Evolutionary conservation across 2,797 vertebrate genomes (phyloP).

Genomic region (Mormyrus hasselquistii): DNA sequence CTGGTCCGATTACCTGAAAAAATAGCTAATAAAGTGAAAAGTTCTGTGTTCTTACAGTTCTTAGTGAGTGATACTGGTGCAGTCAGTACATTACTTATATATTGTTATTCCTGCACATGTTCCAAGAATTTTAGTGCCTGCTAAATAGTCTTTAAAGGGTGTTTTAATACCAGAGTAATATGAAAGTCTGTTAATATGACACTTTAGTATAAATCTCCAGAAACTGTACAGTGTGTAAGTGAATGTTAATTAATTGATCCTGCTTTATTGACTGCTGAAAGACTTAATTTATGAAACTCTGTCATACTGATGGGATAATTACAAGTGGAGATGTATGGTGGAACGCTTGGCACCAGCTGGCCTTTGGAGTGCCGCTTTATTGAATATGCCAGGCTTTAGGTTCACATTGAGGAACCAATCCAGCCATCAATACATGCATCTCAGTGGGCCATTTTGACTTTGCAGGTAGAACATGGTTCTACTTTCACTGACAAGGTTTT

Average conservation of each 20-base stretch:
- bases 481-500: not conserved
- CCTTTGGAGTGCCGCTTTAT: not conserved
- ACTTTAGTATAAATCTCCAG: not conserved
- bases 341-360: not conserved
- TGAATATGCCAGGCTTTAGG: not conserved
- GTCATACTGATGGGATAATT: not conserved
- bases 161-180: not conserved
- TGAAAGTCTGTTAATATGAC: conserved; percentile 6
- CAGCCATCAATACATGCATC: not conserved
- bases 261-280: not conserved
- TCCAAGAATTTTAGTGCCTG: not conserved
- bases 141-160: not conserved
- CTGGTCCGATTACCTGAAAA: not conserved
- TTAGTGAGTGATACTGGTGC: not conserved
- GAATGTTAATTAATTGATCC: not conserved
- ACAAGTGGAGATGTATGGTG: not conserved
- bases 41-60: not conserved
- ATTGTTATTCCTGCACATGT: not conserved
- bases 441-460: not conserved
- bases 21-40: not conserved
- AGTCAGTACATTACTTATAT: not conserved
- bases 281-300: conserved; percentile 6
- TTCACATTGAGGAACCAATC: not conserved
- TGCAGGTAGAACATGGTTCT: not conserved
- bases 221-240: not conserved